Evolutionary conservation across 2,797 vertebrate genomes (phyloP), one percentile per base, ranked within the genome.

Genomic region (Poliocrania exsul): DNA sequence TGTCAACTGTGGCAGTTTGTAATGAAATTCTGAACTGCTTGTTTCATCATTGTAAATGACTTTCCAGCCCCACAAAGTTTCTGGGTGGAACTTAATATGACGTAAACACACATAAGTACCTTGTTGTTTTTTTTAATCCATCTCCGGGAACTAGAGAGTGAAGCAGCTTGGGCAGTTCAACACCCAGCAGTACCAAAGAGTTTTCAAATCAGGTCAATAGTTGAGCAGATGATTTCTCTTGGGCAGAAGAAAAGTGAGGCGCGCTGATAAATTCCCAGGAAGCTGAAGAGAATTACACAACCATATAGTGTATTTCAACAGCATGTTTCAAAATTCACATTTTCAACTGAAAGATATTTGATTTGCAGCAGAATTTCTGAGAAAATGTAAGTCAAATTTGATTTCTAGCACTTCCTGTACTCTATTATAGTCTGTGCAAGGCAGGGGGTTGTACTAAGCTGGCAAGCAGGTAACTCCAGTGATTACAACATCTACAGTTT

Each of bases 131-230:
- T 38, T 61, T 11, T 2, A 3, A 53, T n/a, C 26, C 26, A 46
- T 40, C 60, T 79, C 25, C 64, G 69, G 81, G 79, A 91, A 90
- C 58, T 4, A 8, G 21, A 82, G 44, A 60, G 25, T 40, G 71
- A 92, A 90, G 51, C 40, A 89, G 18, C 9, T 37, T 0, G 0
- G 23, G 37, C 40, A 46, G 12, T 53, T 33, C 1, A 1, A 38
- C 58, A 46, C 58, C 61, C 44, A 73, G 37, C 38, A 47, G 5
- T 51, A 61, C 53, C 23, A 51, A 31, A 69, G 40, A 15, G 11
- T 64, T 87, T 77, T 35, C 64, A 64, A 66, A n/a, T 67, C 8
- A 44, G 35, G 31, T 53, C 64, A 80, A 5, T 11, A 62, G 44
- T 5, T 72, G 21, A 77, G 14, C 49, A 44, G 18, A 38, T 35